Evolutionary conservation across 2,888 invertebrate species (phyloP), one percentile per base, ranked within the genome.

Genomic region (Drosophila mayaguana): DNA sequence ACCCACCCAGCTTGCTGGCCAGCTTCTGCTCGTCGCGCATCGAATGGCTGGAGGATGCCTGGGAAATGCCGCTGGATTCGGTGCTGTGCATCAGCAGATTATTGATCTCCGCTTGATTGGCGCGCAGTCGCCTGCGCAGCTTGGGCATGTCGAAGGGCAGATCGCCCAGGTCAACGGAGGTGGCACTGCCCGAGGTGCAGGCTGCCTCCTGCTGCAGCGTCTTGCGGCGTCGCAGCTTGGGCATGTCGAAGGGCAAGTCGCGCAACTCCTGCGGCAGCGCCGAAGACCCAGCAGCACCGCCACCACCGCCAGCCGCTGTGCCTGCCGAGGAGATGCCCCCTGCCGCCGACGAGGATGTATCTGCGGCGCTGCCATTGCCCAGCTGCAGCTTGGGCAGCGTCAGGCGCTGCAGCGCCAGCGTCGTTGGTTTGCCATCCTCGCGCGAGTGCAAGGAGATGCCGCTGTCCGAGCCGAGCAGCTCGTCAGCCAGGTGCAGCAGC

Each of bases 131-230:
- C 60, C 97, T 94, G 73, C 97, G 94, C 66, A 97, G 93, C 93
- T 97, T 97, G 36, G 97, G 97, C 97, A 97, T 97, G 92, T 97
- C 97, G 92, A 97, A 97, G 64, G 97, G 97, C 90, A 97, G 94
- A 91, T 97, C 95, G 75, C 96, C 94, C 59, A 97, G 93, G 91
- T 97, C 97, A 48, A 97, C 96, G 16, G 95, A 96, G 11, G 95
- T 95, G 46, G 95, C 95, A 88, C 95, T 95, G 43, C 95, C 95
- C 8, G 95, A 95, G 79, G 96, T 96, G 61, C 96, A 96, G 12
- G 92, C 91, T 32, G 92, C 93, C 92, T 93, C 95, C 90, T 95
- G 95, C 88, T 96, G 95, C 83, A 95, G 90, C 25, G 95, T 94
- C 86, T 96, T 94, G 86, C 95, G 93, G 74, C 97, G 94, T 66